A percentile compares a stretch with the other conserved stretches of the same genome.
These are phyloP conservation scores for Pterocles orientalis DNA, from an alignment of 2,113 vertebrate species.

Conservation along the genomic window DNA sequence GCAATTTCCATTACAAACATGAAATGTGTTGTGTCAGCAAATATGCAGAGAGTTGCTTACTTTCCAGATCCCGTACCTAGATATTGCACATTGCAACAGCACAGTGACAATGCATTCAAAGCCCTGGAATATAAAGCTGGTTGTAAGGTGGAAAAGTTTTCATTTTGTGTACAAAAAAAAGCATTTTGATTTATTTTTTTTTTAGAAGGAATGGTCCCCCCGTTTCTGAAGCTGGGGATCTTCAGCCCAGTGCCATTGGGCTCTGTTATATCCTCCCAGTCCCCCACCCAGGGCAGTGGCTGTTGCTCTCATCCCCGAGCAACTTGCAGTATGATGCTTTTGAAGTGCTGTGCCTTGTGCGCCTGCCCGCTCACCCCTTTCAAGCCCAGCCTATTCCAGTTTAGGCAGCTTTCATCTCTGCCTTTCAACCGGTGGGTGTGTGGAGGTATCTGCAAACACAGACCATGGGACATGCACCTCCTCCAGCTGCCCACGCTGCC, in stretches of 20 bases:
- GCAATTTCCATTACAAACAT: neutral
- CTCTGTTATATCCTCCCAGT: accelerated
- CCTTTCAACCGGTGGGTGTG: accelerated
- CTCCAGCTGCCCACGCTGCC: neutral
- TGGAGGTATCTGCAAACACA: neutral
- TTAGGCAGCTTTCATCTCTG: neutral
- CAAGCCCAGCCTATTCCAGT: neutral
- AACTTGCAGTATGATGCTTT: neutral
- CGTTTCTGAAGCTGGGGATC: neutral
- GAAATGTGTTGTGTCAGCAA: neutral
- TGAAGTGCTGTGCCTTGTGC: neutral
- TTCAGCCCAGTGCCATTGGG: accelerated
- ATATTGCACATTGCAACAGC: neutral
- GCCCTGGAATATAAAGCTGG: neutral
- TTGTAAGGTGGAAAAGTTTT: neutral
- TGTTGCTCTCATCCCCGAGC: neutral
- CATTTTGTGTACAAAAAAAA: neutral
- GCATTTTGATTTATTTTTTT: neutral
- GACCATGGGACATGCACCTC: accelerated
- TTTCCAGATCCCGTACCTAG: neutral
- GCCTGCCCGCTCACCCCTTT: neutral
- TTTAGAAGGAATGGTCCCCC: neutral
- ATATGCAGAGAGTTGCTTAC: neutral
- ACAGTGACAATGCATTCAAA: neutral
- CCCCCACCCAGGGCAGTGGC: accelerated